phyloP scores from a whole-genome alignment of 2,888 invertebrate genomes.

The Hydriomena furcata region DNA sequence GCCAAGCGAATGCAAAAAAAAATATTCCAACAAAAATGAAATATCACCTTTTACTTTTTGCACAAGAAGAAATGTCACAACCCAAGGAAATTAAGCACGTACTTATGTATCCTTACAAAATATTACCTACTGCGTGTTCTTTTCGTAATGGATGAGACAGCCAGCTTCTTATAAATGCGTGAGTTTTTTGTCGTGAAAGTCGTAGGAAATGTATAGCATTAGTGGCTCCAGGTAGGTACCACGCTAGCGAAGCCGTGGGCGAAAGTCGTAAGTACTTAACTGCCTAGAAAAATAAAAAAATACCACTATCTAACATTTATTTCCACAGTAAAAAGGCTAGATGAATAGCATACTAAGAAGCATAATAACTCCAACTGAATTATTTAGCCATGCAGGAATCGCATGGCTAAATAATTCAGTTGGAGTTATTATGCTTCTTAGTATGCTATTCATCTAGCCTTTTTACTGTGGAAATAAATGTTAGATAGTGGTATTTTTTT shows the following conservation, averaged over 20 bases:
- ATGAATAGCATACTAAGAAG: constrained; percentile 17
- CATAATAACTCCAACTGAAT: constrained; percentile 19
- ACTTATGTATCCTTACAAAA: constrained; percentile 31
- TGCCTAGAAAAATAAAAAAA: too few species aligned
- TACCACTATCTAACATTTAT: neutral
- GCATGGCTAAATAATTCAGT: constrained; percentile 16
- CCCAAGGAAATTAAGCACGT: constrained; percentile 42
- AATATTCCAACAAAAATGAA: neutral
- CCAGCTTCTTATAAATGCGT: constrained; percentile 26
- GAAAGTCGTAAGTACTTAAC: too few species aligned
- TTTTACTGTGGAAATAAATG: constrained; percentile 1
- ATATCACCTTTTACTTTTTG: neutral
- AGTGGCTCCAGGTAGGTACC: too few species aligned
- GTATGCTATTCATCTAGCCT: constrained; percentile 19
- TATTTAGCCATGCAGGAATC: constrained; percentile 16
- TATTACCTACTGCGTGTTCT: constrained; percentile 33
- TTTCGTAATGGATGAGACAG: constrained; percentile 38
- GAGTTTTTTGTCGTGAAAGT: constrained; percentile 33
- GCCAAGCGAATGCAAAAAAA: neutral
- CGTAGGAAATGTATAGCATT: constrained; percentile 30
- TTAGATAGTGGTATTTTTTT: neutral
- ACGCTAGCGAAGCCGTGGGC: too few species aligned
- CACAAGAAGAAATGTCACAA: constrained; percentile 16
- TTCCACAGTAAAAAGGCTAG: neutral
- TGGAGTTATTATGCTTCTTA: constrained; percentile 16